phyloP scores from a whole-genome alignment of 2,113 vertebrate species.

The Cyprinodon brontotheroides region DNA sequence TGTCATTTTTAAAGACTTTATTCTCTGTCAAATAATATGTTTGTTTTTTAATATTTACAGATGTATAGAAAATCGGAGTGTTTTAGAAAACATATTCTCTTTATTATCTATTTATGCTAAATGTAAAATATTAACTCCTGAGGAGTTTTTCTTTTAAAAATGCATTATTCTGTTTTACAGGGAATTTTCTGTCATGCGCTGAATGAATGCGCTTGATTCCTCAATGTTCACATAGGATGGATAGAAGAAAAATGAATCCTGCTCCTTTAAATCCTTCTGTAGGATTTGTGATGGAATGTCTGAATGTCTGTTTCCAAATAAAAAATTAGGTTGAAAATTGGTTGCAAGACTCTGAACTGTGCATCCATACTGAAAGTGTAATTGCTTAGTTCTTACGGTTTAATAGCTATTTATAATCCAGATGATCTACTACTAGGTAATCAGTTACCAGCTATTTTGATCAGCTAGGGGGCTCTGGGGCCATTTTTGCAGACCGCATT shows the following conservation, averaged over 20 bases:
- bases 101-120: too few relatives aligned
- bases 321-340: too few relatives aligned
- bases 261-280: too few relatives aligned
- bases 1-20: not conserved
- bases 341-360: not conserved
- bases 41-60: not conserved
- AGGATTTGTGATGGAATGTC: too few relatives aligned
- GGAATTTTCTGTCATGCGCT: not conserved
- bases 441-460: not conserved
- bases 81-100: not conserved
- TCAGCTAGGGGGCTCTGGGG: too few relatives aligned
- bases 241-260: too few relatives aligned
- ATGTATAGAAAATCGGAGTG: not conserved
- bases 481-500: too few relatives aligned
- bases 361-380: not conserved
- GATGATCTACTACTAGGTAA: not conserved
- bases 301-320: too few relatives aligned
- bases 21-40: not conserved
- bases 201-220: too few relatives aligned
- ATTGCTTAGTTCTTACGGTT: not conserved
- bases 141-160: not conserved
- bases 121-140: not conserved
- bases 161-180: not conserved
- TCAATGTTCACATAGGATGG: too few relatives aligned
- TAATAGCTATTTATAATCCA: not conserved